Conservation (phyloP, 2,113 vertebrate genomes). For the Eidolon helvum region DNA sequence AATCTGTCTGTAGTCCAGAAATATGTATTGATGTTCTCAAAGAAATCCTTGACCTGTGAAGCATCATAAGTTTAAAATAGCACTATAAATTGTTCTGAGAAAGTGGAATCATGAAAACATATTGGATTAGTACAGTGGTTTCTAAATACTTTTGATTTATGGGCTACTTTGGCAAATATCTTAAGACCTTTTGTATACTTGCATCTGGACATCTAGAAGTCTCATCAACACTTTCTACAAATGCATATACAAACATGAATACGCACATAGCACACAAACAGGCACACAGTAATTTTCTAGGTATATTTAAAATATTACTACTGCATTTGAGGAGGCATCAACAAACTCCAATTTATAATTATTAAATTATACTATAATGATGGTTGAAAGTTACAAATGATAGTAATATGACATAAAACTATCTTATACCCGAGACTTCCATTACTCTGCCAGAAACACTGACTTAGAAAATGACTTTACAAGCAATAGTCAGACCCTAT, state of each 20-base stretch:
- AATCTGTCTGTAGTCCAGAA: background rate
- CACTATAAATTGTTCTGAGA: background rate
- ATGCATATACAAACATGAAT: background rate
- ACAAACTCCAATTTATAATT: background rate
- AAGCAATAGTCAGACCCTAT: background rate
- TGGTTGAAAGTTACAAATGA: background rate
- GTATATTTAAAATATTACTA: background rate
- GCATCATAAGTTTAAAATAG: background rate
- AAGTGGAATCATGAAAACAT: background rate
- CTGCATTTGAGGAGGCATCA: background rate
- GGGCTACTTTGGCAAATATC: background rate
- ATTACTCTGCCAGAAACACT: background rate
- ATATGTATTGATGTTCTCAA: background rate
- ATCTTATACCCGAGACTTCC: background rate
- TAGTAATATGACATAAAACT: background rate
- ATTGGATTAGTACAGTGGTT: background rate
- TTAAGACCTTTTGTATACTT: background rate
- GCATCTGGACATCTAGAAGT: background rate
- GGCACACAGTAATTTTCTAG: background rate
- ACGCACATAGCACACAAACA: no score
- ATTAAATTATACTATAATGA: background rate
- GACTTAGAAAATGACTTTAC: background rate
- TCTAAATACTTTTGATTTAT: background rate
- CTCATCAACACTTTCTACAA: background rate
- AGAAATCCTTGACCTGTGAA: conserved; percentile 6